Evolutionary conservation across 2,797 vertebrate genomes (phyloP).

Genomic region (Potorous gilbertii): DNA sequence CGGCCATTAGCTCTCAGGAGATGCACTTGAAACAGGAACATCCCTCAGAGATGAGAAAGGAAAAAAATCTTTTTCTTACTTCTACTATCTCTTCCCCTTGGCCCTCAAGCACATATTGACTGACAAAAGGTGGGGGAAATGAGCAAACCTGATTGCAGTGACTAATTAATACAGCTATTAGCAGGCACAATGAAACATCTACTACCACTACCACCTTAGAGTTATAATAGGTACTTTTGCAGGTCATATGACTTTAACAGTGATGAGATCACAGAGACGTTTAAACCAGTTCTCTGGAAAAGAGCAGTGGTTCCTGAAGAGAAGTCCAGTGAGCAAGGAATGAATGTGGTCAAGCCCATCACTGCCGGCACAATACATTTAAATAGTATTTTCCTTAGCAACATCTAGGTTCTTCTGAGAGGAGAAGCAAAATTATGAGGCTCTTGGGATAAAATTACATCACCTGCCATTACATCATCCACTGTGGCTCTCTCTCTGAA

Average conservation of each 20-base stretch:
- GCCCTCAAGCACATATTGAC: slow-evolving; percentile 17
- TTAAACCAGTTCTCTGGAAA: not conserved
- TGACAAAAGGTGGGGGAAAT: slow-evolving; percentile 57
- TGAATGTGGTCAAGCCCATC: not conserved
- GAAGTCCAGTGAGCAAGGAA: not conserved
- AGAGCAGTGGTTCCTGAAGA: not conserved
- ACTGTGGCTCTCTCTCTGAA: not conserved
- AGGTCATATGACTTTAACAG: not conserved
- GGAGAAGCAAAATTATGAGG: not conserved
- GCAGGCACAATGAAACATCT: slow-evolving; percentile 44
- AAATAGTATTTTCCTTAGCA: not conserved
- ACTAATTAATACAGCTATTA: slow-evolving; percentile 68
- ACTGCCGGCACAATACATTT: not conserved
- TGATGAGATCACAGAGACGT: not conserved
- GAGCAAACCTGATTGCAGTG: slow-evolving; percentile 34
- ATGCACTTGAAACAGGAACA: slow-evolving; percentile 78
- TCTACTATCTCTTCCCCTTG: slow-evolving; percentile 36
- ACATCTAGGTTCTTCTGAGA: not conserved
- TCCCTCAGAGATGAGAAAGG: slow-evolving; percentile 77
- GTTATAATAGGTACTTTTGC: not conserved
- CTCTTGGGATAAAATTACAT: not conserved
- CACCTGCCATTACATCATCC: not conserved
- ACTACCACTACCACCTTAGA: not conserved
- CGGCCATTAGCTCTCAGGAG: slow-evolving; percentile 82
- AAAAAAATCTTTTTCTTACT: slow-evolving; percentile 52